phyloP scores from a whole-genome alignment of 2,797 vertebrate genomes.

The Ataeniobius toweri region DNA sequence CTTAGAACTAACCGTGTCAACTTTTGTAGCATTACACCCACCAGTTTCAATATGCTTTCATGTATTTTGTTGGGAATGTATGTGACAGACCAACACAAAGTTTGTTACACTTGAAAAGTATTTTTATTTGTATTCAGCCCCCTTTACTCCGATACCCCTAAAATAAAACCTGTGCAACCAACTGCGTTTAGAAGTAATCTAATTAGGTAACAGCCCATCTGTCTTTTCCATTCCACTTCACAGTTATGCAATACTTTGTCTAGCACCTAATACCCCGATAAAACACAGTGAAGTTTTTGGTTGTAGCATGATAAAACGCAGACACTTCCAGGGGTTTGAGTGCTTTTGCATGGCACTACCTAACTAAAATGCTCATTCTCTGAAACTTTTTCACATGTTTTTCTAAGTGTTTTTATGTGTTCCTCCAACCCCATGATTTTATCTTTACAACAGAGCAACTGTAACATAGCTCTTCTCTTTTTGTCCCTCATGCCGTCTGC shows the following conservation, averaged over 20 bases:
- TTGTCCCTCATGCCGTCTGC: slow-evolving; percentile 44
- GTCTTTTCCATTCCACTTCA: neutral
- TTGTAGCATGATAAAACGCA: neutral
- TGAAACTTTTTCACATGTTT: slow-evolving; percentile 9
- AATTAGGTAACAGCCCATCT: neutral
- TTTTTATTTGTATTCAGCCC: neutral
- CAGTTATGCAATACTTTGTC: neutral
- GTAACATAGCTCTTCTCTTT: slow-evolving; percentile 37
- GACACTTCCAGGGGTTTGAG: neutral
- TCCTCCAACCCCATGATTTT: slow-evolving; percentile 35
- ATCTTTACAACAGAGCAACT: slow-evolving; percentile 23
- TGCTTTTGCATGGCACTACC: neutral
- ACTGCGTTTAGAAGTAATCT: neutral
- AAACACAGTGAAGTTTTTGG: neutral
- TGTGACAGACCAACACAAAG: neutral
- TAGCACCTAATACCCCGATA: neutral
- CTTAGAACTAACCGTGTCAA: neutral
- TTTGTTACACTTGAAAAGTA: neutral
- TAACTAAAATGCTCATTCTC: slow-evolving; percentile 6
- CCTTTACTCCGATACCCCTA: neutral
- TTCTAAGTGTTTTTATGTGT: slow-evolving; percentile 38
- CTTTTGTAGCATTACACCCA: neutral
- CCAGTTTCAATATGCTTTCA: neutral
- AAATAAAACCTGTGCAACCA: neutral
- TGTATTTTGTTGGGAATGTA: neutral